These are phyloP conservation scores for Hydrocynus forskahlii DNA, from an alignment of 2,797 vertebrate species.

Conservation along the genomic window DNA sequence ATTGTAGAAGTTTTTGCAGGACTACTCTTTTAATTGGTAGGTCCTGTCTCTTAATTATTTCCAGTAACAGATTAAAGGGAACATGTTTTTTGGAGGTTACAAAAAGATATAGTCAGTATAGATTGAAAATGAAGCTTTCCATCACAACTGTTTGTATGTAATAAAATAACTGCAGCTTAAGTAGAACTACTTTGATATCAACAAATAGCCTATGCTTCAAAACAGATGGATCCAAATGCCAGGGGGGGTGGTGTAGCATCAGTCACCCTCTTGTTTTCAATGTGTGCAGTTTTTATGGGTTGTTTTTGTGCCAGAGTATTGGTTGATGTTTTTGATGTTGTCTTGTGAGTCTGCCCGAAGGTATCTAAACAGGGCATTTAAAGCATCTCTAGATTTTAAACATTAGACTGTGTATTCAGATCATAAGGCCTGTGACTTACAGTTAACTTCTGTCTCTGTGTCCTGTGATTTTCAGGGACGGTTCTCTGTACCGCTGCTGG, in stretches of 20 bases:
- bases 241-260: too few relatives aligned
- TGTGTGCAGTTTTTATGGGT: too few relatives aligned
- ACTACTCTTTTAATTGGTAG: not conserved
- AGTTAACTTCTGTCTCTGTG: not conserved
- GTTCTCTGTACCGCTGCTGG: slow-evolving; percentile 78
- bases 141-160: too few relatives aligned
- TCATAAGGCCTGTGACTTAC: not conserved
- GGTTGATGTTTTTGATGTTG: not conserved
- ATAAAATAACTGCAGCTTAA: not conserved
- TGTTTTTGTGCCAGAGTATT: not conserved
- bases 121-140: too few relatives aligned
- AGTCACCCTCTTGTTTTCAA: too few relatives aligned
- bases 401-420: not conserved
- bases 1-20: not conserved
- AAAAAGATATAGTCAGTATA: too few relatives aligned
- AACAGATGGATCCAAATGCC: not conserved
- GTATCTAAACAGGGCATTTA: not conserved
- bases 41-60: not conserved
- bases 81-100: too few relatives aligned
- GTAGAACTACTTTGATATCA: not conserved
- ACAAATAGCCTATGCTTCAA: not conserved
- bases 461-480: slow-evolving; percentile 76
- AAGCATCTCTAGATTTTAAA: not conserved
- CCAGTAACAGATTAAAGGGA: not conserved
- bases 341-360: not conserved